These are phyloP conservation scores for Agelas oroides DNA, from an alignment of 37 sponge, comb jelly and placozoan species.

Conservation along the genomic window DNA sequence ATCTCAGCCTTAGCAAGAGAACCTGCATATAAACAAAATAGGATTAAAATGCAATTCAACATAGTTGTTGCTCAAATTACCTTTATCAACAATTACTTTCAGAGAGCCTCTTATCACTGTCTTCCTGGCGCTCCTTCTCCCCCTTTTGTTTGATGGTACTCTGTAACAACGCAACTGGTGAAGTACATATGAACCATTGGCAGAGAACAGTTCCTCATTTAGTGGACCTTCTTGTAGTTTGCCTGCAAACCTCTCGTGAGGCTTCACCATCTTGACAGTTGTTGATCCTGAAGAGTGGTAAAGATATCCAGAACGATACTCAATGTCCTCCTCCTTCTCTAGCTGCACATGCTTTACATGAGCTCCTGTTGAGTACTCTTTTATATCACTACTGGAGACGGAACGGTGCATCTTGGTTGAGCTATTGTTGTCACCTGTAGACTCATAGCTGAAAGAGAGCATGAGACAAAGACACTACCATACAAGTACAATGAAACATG, in stretches of 20 bases:
- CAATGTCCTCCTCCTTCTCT: conserved; percentile 3
- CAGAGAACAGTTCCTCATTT: not conserved
- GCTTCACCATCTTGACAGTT: not conserved
- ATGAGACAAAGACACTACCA: too few relatives aligned
- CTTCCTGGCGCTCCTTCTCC: not conserved
- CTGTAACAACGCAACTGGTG: not conserved
- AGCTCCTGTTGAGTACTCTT: not conserved
- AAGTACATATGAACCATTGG: not conserved
- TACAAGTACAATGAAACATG: too few relatives aligned
- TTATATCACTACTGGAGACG: not conserved
- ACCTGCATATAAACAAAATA: not conserved
- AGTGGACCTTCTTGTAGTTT: not conserved
- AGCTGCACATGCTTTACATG: not conserved
- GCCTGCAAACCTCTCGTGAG: not conserved
- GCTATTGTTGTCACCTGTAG: not conserved
- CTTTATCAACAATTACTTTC: not conserved
- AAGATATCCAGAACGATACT: not conserved
- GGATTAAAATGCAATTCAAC: too few relatives aligned
- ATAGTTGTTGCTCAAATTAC: too few relatives aligned
- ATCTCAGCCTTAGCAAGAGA: not conserved
- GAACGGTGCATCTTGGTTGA: not conserved
- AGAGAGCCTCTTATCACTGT: not conserved
- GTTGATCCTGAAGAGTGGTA: not conserved
- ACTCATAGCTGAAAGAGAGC: not conserved
- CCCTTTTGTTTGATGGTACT: not conserved